A percentile compares a stretch with the other conserved stretches of the same genome.
phyloP scores from a whole-genome alignment of 1,140 invertebrate genomes.

The Drosophila saltans region DNA sequence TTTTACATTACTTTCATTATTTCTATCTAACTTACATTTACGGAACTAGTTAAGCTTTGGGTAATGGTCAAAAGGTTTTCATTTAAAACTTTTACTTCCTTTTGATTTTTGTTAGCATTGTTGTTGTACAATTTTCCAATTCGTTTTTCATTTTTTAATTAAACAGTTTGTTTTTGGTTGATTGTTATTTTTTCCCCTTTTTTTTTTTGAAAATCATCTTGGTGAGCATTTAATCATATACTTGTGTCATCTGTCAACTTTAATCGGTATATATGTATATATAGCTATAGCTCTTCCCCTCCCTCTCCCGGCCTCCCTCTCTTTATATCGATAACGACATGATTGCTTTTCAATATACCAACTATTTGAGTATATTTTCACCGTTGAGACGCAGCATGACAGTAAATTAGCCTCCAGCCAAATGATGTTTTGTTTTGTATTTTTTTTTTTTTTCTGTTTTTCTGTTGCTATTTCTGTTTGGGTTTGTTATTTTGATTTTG shows the following conservation, averaged over 20 bases:
- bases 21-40: too few species aligned
- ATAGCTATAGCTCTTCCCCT: slow-evolving; percentile 3
- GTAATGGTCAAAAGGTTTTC: not conserved
- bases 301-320: slow-evolving; percentile 18
- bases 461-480: slow-evolving; percentile 30
- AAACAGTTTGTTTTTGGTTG: slow-evolving; percentile 12
- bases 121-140: not conserved
- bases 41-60: not conserved
- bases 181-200: not conserved
- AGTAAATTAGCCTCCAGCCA: slow-evolving; percentile 49
- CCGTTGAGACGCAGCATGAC: slow-evolving; percentile 49
- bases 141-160: slow-evolving; percentile 11
- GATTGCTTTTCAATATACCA: slow-evolving; percentile 59
- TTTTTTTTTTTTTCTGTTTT: slow-evolving; percentile 13
- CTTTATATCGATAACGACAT: slow-evolving; percentile 66
- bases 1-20: not conserved
- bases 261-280: slow-evolving; percentile 18
- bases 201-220: slow-evolving; percentile 6
- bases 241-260: slow-evolving; percentile 6
- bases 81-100: slow-evolving; percentile 1
- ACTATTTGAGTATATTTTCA: slow-evolving; percentile 40
- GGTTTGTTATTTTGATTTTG: slow-evolving; percentile 32
- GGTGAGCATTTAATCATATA: slow-evolving; percentile 5
- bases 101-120: not conserved
- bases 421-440: slow-evolving; percentile 16